phyloP scores from a whole-genome alignment of 2,888 invertebrate genomes.

The Thereva nobilitata region DNA sequence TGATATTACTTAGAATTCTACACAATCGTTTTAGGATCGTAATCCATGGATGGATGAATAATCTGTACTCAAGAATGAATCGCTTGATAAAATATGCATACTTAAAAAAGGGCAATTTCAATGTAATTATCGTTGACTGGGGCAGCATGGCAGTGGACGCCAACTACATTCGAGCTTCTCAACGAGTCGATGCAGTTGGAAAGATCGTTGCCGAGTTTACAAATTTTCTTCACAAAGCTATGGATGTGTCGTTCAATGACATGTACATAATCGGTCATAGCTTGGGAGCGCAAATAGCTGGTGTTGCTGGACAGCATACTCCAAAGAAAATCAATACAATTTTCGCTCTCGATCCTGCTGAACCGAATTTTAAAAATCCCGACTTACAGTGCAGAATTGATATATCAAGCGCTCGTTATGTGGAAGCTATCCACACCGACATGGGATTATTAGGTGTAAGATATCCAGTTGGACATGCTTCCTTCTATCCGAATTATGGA shows the following conservation, averaged over 20 bases:
- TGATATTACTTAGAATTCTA: not conserved
- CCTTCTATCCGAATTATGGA: constrained; percentile 48
- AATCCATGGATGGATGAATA: constrained; percentile 63
- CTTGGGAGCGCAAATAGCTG: constrained; percentile 25
- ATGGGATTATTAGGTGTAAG: constrained; percentile 43
- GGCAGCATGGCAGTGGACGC: constrained; percentile 44
- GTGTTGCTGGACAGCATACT: constrained; percentile 2
- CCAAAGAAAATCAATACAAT: constrained; percentile 3
- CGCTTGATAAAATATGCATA: constrained; percentile 52
- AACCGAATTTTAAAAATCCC: not conserved
- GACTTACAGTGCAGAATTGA: constrained; percentile 30
- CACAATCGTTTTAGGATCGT: constrained; percentile 44
- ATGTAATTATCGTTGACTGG: constrained; percentile 64
- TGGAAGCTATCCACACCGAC: constrained; percentile 48
- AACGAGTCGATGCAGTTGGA: constrained; percentile 9
- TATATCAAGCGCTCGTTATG: constrained; percentile 42
- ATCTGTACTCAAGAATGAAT: constrained; percentile 54
- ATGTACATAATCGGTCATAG: constrained; percentile 23
- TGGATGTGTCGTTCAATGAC: constrained; percentile 7
- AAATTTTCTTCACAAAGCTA: not conserved
- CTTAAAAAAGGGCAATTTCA: constrained; percentile 61
- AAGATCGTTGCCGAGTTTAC: constrained; percentile 9
- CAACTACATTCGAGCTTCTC: constrained; percentile 9
- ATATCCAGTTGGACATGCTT: constrained; percentile 44
- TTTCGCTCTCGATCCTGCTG: constrained; percentile 24